Evolutionary conservation across 2,113 vertebrate species (phyloP).

Genomic region (Misgurnus mizolepis): DNA sequence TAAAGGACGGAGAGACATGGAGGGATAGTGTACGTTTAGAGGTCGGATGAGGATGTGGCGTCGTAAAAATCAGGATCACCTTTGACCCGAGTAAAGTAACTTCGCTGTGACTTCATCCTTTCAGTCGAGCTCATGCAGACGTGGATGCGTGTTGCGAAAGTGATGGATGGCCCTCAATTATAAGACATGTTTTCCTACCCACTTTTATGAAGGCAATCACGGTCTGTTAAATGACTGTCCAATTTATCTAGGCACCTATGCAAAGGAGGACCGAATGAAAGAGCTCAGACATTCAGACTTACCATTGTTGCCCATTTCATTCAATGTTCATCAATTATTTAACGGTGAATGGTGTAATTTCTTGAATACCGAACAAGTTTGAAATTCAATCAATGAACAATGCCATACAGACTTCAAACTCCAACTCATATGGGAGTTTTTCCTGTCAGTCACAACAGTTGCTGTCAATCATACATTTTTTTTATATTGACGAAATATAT

Average conservation of each 20-base stretch:
- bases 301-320: background rate
- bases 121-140: background rate
- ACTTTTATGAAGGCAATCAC: conserved; percentile 18
- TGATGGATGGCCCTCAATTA: conserved; percentile 32
- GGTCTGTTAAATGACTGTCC: conserved; percentile 3
- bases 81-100: conserved; percentile 9
- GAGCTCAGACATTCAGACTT: conserved; percentile 1
- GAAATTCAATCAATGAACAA: background rate
- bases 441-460: background rate
- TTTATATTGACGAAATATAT: no score
- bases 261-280: conserved; percentile 8
- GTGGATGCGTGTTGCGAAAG: background rate
- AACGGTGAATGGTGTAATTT: conserved; percentile 3
- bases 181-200: conserved; percentile 7
- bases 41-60: background rate
- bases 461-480: no score
- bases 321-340: conserved; percentile 11
- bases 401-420: background rate
- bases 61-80: background rate
- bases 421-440: background rate
- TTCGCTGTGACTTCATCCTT: conserved; percentile 9
- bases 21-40: background rate
- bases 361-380: background rate
- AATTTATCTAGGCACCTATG: conserved; percentile 18
- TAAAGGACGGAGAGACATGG: background rate